Percentiles rank a stretch among this genome's conserved stretches.
phyloP scores from a whole-genome alignment of 1,140 invertebrate genomes.

The Anthonomus grandis region DNA sequence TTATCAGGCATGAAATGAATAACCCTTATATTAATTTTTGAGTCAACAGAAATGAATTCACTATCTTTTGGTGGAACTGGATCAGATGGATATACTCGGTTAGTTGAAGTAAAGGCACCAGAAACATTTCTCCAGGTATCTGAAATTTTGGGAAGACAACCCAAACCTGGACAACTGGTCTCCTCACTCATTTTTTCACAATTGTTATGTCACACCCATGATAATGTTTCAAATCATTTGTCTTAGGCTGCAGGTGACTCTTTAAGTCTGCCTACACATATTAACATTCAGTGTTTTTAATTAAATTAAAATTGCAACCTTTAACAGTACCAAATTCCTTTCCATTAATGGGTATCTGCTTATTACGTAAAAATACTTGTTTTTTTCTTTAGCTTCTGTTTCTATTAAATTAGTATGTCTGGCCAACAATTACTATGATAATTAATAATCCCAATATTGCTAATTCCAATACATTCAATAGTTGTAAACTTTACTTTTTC shows the following conservation, averaged over 20 bases:
- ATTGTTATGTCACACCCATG: constrained; percentile 29
- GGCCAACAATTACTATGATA: no score
- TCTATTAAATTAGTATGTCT: no score
- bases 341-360: no score
- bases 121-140: constrained; percentile 32
- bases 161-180: constrained; percentile 15
- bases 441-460: no score
- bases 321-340: constrained; percentile 26
- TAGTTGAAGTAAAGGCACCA: constrained; percentile 34
- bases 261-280: constrained; percentile 23
- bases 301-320: background rate
- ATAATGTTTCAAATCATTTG: constrained; percentile 14
- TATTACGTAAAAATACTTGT: no score
- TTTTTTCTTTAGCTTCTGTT: no score
- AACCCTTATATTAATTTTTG: constrained; percentile 36
- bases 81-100: constrained; percentile 39
- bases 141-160: constrained; percentile 37
- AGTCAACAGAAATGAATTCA: constrained; percentile 41
- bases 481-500: no score
- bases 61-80: constrained; percentile 36
- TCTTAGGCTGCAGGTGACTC: constrained; percentile 14
- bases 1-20: constrained; percentile 42
- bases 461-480: no score
- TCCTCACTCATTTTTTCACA: constrained; percentile 34
- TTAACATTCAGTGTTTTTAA: constrained; percentile 11